phyloP scores from a whole-genome alignment of 2,113 vertebrate genomes.

The Bombycilla garrulus region DNA sequence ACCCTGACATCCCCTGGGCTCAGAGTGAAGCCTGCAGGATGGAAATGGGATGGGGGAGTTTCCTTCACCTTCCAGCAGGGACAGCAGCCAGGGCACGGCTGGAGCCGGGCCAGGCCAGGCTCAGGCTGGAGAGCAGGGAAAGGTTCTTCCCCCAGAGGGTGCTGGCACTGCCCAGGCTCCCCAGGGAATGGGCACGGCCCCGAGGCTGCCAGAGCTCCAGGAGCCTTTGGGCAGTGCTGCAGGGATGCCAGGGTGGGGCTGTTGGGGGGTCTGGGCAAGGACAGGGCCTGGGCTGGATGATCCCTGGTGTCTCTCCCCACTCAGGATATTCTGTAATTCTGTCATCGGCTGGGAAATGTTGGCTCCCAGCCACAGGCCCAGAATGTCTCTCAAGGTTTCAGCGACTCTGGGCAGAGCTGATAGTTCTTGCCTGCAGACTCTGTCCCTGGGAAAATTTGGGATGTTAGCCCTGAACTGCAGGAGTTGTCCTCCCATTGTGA shows the following conservation, averaged over 20 bases:
- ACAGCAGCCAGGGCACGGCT: fast-evolving
- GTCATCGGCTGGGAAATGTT: no score
- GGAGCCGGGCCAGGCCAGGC: neutral
- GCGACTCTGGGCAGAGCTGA: neutral
- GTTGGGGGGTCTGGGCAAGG: neutral
- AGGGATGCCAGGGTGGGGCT: neutral
- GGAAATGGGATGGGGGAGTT: neutral
- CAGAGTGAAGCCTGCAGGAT: neutral
- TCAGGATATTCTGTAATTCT: neutral
- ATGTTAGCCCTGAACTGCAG: neutral
- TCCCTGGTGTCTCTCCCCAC: neutral
- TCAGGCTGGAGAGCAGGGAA: neutral
- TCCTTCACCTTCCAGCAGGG: neutral
- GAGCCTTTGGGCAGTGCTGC: neutral
- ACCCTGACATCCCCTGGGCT: fast-evolving
- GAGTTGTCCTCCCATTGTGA: no score
- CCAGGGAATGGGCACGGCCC: neutral
- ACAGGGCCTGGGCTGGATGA: fast-evolving
- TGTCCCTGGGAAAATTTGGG: neutral
- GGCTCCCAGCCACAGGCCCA: neutral
- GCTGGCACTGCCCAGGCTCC: neutral
- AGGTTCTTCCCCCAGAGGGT: neutral
- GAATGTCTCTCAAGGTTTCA: neutral
- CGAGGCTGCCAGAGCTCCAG: neutral
- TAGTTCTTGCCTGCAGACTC: neutral